Percentiles rank a stretch among this genome's conserved stretches.
Conservation (phyloP, 2,797 vertebrate genomes). For the Rhadinocentrus ornatus region DNA sequence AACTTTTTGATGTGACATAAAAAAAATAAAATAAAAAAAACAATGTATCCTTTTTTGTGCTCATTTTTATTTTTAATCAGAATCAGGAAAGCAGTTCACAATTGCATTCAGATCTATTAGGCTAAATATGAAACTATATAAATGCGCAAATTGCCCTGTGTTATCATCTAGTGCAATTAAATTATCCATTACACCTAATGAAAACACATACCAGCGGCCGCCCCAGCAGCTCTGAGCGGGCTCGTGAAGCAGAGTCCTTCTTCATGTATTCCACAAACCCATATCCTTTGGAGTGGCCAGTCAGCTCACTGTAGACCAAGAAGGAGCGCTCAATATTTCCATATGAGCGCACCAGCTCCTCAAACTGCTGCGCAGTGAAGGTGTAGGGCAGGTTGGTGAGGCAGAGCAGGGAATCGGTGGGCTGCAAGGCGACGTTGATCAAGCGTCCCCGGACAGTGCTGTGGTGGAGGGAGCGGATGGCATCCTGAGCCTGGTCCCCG, state of each 20-base stretch:
- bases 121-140: neutral
- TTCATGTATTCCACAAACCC: conserved; percentile 99
- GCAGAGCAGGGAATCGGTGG: conserved; percentile 95
- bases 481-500: conserved; percentile 95
- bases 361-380: conserved; percentile 88
- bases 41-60: neutral
- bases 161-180: neutral
- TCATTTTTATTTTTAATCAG: conserved; percentile 8
- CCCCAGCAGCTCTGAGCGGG: conserved; percentile 92
- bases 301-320: conserved; percentile 93
- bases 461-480: conserved; percentile 92
- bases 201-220: conserved; percentile 83
- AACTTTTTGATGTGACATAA: neutral
- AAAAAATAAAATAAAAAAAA: neutral
- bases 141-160: conserved; percentile 2
- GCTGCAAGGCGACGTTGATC: conserved; percentile 93
- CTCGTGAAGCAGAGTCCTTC: conserved; percentile 96
- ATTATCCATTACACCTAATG: too few relatives aligned
- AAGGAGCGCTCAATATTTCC: conserved; percentile 96
- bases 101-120: neutral
- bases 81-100: neutral
- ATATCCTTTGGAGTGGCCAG: conserved; percentile 94
- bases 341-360: conserved; percentile 92
- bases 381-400: conserved; percentile 92
- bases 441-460: conserved; percentile 89